Evolutionary conservation across 1,140 invertebrate species (phyloP).

Genomic region (Drosophila persimilis): DNA sequence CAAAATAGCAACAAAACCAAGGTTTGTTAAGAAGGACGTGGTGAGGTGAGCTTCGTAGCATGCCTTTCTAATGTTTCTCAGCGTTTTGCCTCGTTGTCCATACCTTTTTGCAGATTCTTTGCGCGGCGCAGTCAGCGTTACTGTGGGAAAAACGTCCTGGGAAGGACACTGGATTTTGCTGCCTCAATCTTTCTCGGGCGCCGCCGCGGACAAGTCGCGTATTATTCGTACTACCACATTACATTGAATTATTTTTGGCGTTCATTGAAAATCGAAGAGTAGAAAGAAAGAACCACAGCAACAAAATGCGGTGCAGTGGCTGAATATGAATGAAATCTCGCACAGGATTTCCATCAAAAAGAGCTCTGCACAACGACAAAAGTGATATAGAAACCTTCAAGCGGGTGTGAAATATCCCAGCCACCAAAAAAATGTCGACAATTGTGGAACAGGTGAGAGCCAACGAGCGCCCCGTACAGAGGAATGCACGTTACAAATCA

Average conservation of each 20-base stretch:
- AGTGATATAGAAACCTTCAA: too few relatives aligned
- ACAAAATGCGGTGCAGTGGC: slow-evolving; percentile 45
- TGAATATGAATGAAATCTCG: slow-evolving; percentile 23
- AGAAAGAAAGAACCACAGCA: slow-evolving; percentile 14
- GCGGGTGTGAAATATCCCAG: not conserved
- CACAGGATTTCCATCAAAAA: slow-evolving; percentile 5
- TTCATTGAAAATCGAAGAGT: slow-evolving; percentile 39
- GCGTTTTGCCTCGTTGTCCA: too few relatives aligned
- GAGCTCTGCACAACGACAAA: slow-evolving; percentile 10
- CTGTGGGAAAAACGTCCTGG: too few relatives aligned
- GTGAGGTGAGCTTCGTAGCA: too few relatives aligned
- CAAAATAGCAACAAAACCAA: too few relatives aligned
- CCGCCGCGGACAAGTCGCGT: slow-evolving; percentile 44
- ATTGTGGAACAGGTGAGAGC: slow-evolving; percentile 74
- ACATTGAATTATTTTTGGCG: slow-evolving; percentile 1
- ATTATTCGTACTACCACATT: slow-evolving; percentile 11
- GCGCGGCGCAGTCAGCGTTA: too few relatives aligned
- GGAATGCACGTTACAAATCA: slow-evolving; percentile 21
- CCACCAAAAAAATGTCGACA: slow-evolving; percentile 68
- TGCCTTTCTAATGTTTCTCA: too few relatives aligned
- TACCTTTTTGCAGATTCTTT: too few relatives aligned
- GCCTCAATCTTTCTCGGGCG: slow-evolving; percentile 31
- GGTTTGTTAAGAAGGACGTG: too few relatives aligned
- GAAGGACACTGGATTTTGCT: too few relatives aligned
- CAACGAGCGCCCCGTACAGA: not conserved